Percentiles rank a stretch among this genome's conserved stretches.
phyloP scores from a whole-genome alignment of 92 coral and sea anemone species.

The Zoanthus gigantus region DNA sequence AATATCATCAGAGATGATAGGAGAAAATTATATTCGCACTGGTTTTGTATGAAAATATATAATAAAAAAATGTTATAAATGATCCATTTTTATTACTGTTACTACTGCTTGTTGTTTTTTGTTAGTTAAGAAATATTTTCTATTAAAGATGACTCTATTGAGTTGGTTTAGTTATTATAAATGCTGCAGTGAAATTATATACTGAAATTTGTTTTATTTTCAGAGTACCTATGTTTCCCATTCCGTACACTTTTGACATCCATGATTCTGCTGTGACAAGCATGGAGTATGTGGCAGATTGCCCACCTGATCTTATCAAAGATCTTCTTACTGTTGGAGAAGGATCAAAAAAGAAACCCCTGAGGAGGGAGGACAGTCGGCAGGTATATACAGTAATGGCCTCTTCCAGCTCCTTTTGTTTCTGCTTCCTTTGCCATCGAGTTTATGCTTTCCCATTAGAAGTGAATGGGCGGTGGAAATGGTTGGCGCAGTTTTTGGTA shows the following conservation, averaged over 20 bases:
- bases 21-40: too few relatives aligned
- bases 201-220: not conserved
- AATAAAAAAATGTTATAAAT: too few relatives aligned
- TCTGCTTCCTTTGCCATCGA: too few relatives aligned
- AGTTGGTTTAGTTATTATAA: not conserved
- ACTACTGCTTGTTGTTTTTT: too few relatives aligned
- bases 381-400: constrained; percentile 52
- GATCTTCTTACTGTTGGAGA: constrained; percentile 71
- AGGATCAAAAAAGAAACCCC: constrained; percentile 71
- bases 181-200: not conserved
- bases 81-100: too few relatives aligned
- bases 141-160: not conserved
- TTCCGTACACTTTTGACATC: constrained; percentile 93
- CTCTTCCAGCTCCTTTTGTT: not conserved
- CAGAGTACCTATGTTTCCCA: constrained; percentile 79
- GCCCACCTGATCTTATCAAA: constrained; percentile 81
- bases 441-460: too few relatives aligned
- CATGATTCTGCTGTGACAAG: constrained; percentile 97
- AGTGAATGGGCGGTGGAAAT: too few relatives aligned
- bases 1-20: too few relatives aligned
- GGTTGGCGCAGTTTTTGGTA: too few relatives aligned
- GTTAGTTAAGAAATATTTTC: too few relatives aligned
- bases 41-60: too few relatives aligned
- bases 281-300: constrained; percentile 89
- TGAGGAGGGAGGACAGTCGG: constrained; percentile 70